Conservation (phyloP, 2,797 vertebrate species). For the Huso huso region DNA sequence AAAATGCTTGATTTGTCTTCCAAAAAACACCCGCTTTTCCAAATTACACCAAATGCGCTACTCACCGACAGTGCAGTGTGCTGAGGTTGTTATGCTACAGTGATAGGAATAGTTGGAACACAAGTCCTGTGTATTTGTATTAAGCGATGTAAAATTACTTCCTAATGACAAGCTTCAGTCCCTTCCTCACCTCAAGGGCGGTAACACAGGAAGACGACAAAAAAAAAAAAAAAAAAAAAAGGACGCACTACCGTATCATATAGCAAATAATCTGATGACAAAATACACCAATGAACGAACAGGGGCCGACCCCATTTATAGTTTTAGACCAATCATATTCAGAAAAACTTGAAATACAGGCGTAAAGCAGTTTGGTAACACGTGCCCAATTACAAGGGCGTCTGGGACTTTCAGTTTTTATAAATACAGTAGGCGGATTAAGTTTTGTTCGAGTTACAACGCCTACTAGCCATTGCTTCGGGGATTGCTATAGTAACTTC, state of each 20-base stretch:
- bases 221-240: conserved; percentile 37
- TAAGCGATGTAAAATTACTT: too few relatives aligned
- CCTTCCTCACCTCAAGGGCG: conserved; percentile 52
- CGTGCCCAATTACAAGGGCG: neutral
- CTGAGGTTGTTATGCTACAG: too few relatives aligned
- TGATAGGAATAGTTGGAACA: too few relatives aligned
- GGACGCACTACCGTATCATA: conserved; percentile 5
- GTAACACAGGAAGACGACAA: conserved; percentile 54
- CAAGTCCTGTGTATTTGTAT: too few relatives aligned
- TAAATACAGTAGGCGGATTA: neutral
- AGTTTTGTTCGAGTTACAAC: neutral
- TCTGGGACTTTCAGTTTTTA: conserved; percentile 14
- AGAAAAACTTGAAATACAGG: neutral
- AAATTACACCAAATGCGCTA: too few relatives aligned
- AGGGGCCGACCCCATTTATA: conserved; percentile 19
- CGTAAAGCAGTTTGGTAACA: neutral
- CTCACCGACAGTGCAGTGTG: too few relatives aligned
- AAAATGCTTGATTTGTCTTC: too few relatives aligned
- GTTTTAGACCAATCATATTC: conserved; percentile 21
- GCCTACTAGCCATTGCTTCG: neutral
- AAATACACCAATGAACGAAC: conserved; percentile 31
- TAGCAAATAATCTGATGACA: conserved; percentile 18
- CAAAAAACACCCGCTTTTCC: too few relatives aligned
- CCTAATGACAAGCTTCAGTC: conserved; percentile 17
- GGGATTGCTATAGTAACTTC: too few relatives aligned